Evolutionary conservation across 1,140 invertebrate species (phyloP).

Genomic region (Microplitis mediator): DNA sequence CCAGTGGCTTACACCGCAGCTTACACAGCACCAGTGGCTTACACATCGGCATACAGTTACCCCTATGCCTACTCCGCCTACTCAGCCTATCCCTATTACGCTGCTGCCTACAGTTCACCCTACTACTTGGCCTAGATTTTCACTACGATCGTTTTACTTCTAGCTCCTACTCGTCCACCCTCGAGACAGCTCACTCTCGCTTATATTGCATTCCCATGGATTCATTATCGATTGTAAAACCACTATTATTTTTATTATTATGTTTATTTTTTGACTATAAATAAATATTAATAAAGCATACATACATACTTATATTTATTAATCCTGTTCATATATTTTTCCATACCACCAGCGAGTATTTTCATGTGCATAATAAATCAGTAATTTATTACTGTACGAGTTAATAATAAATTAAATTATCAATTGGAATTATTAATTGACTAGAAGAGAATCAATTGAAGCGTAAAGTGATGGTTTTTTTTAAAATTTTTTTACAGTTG

Average conservation of each 20-base stretch:
- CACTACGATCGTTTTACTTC: not conserved
- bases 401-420: too few species aligned
- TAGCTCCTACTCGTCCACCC: not conserved
- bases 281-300: too few species aligned
- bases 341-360: too few species aligned
- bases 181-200: too few species aligned
- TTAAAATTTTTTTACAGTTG: too few species aligned
- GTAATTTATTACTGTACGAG: too few species aligned
- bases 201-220: conserved; percentile 3
- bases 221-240: not conserved
- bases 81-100: conserved; percentile 48
- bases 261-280: not conserved
- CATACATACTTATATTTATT: too few species aligned
- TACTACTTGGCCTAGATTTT: conserved; percentile 41
- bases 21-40: conserved; percentile 37
- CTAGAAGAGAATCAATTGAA: not conserved
- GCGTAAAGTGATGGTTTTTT: not conserved
- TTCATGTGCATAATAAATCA: too few species aligned
- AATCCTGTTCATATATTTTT: too few species aligned
- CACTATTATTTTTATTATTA: not conserved
- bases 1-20: conserved; percentile 45
- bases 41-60: conserved; percentile 38
- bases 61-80: conserved; percentile 47
- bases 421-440: too few species aligned
- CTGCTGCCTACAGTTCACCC: conserved; percentile 41